Base-by-base conservation (phyloP, 2,797 vertebrate species). In the Heterohyrax brucei region DNA sequence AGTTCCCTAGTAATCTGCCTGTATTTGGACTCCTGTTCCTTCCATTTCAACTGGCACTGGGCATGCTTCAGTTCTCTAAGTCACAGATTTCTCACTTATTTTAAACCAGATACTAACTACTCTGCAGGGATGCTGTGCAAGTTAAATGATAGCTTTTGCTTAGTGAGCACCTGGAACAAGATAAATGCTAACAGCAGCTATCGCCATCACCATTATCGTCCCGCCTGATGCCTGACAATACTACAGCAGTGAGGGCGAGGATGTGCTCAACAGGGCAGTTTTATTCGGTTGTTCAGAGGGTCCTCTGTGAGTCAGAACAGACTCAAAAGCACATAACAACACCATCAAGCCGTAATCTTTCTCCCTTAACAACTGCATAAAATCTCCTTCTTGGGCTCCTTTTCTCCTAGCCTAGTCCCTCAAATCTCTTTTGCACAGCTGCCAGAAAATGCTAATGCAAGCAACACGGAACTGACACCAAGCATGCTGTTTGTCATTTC, bases 81-180 rank as follows among this genome's bases (percentile, higher is more conserved):
- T 76, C n/a, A 72, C 62, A 66, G 64, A 80, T 46, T 79, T 30
- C 30, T 81, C 68, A 82, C 82, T 85, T 88, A 91, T 62, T 33
- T 44, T 62, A 82, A 82, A 77, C 33, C 30, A 91, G 64, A 73
- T 30, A 85, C 12, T 61, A 85, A 72, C 39, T 79, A 81, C 30
- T 70, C 82, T 39, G 10, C 46, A 66, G 30, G 9, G 50, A 80
- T 72, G 59, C 1, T 77, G 46, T 88, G n/a, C 78, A 92, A 89
- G 89, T 64, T 33, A 94, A 79, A 64, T 7, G 39, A 82, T 1
- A 84, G 75, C 30, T 53, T 64, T 83, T 92, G 39, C 50, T 95
- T 21, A 66, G 53, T 48, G 84, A 92, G 44, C 13, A 87, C 39
- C 39, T 1, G 79, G 46, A 77, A 76, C 21, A 62, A 7, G 88